Conservation (phyloP, 2,113 vertebrate genomes). For the Pachycephala philippinensis region DNA sequence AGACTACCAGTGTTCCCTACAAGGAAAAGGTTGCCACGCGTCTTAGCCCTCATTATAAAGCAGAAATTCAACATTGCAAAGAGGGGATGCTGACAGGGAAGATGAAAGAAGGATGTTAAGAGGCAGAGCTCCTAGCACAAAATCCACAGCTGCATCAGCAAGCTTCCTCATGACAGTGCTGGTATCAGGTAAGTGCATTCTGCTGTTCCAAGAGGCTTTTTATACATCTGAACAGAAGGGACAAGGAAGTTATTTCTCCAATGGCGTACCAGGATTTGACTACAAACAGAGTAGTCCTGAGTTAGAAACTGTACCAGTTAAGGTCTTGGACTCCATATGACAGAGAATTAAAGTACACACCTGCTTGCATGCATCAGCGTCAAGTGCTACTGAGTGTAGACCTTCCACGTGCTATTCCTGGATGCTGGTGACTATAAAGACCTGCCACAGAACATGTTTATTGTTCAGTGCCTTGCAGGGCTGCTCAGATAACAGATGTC, state of each 20-base stretch:
- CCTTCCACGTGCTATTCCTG: constrained; percentile 20
- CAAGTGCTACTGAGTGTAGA: background rate
- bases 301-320: background rate
- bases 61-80: background rate
- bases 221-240: background rate
- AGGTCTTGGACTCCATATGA: background rate
- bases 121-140: background rate
- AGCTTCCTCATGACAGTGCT: background rate
- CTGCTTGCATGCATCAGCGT: background rate
- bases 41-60: background rate
- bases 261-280: background rate
- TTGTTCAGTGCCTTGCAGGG: constrained; percentile 24
- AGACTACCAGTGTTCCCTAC: background rate
- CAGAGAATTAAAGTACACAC: background rate
- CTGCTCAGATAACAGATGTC: constrained; percentile 18
- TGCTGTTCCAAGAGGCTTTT: background rate
- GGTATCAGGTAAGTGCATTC: background rate
- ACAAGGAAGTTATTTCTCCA: background rate
- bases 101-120: background rate
- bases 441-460: constrained; percentile 10
- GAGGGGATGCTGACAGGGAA: background rate
- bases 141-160: background rate
- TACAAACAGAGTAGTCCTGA: background rate
- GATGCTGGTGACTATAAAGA: background rate
- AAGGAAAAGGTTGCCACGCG: background rate